phyloP scores from a whole-genome alignment of 2,888 invertebrate genomes.

The Prostheceraeus crozeri region DNA sequence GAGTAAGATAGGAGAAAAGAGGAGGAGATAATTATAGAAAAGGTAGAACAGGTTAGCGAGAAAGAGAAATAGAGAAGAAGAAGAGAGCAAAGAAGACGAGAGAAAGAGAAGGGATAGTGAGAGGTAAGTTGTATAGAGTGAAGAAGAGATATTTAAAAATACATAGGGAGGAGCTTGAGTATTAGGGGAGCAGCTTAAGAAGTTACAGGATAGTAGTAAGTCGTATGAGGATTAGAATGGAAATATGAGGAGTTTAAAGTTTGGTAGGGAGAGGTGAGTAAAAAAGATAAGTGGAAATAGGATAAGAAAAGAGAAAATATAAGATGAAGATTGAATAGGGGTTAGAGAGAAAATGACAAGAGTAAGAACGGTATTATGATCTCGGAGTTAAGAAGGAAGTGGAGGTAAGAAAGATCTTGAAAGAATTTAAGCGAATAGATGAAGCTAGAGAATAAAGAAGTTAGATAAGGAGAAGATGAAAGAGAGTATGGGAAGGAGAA shows the following conservation, averaged over 20 bases:
- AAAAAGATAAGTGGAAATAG: neutral
- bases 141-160: neutral
- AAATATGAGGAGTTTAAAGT: neutral
- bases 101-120: neutral
- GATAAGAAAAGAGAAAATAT: slow-evolving; percentile 1
- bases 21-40: neutral
- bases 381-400: neutral
- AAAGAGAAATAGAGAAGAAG: neutral
- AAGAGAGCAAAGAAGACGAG: slow-evolving; percentile 1
- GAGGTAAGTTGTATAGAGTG: neutral
- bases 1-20: neutral
- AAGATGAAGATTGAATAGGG: neutral
- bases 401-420: neutral
- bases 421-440: neutral
- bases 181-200: neutral
- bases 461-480: neutral
- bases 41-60: neutral
- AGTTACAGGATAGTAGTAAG: neutral
- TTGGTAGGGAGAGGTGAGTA: neutral
- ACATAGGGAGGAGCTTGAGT: neutral
- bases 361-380: neutral
- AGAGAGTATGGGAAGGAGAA: no score
- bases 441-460: neutral
- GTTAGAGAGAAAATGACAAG: neutral
- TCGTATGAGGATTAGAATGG: neutral